Percentiles rank a stretch among this genome's conserved stretches.
These are phyloP conservation scores for Chrysodeixis includens DNA, from an alignment of 2,888 invertebrate genomes.

Conservation along the genomic window DNA sequence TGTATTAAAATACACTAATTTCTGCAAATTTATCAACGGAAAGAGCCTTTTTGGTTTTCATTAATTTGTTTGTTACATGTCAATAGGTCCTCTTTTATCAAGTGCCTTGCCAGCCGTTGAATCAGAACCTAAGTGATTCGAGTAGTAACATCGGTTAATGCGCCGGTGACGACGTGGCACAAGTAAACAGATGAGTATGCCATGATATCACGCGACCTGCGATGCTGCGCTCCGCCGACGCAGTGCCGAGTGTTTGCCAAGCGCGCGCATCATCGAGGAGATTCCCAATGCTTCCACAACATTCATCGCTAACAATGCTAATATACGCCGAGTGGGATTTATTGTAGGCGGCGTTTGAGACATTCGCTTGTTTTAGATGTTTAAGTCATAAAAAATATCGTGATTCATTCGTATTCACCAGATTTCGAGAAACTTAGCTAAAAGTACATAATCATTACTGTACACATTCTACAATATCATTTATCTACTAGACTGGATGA, in stretches of 20 bases:
- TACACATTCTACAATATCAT: not conserved
- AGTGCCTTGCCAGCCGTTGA: conserved; percentile 17
- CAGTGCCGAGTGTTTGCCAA: conserved; percentile 38
- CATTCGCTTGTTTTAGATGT: not conserved
- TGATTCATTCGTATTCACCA: not conserved
- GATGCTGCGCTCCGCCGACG: conserved; percentile 20
- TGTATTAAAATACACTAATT: no score
- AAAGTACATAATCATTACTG: not conserved
- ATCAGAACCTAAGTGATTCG: conserved; percentile 28
- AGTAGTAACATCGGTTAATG: conserved; percentile 26
- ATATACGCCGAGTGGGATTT: conserved; percentile 18
- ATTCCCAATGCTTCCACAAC: conserved; percentile 26
- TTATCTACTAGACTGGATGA: conserved; percentile 14
- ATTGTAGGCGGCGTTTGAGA: conserved; percentile 6
- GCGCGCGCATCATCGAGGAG: conserved; percentile 22
- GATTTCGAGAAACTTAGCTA: no score
- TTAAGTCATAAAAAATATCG: not conserved
- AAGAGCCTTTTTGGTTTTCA: not conserved
- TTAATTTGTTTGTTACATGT: not conserved
- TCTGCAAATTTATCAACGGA: no score
- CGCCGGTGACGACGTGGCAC: conserved; percentile 33
- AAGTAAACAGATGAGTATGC: conserved; percentile 49
- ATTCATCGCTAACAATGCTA: conserved; percentile 15
- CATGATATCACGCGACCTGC: conserved; percentile 47
- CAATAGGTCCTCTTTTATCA: no score